Percentiles rank a stretch among this genome's conserved stretches.
phyloP scores from a whole-genome alignment of 2,113 vertebrate genomes.

The Prietella phreatophila region DNA sequence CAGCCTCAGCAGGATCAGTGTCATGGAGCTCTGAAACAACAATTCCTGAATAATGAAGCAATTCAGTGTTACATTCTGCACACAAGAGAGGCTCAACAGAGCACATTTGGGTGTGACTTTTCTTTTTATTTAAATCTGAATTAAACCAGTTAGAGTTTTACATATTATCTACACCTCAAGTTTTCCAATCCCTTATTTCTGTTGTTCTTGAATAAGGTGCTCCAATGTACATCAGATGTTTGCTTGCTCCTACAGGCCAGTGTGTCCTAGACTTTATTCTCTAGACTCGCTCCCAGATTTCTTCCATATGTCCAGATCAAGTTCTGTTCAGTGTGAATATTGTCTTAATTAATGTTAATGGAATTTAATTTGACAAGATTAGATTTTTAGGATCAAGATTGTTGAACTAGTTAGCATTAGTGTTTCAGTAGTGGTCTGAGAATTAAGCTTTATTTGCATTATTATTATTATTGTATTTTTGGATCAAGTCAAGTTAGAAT shows the following conservation, averaged over 20 bases:
- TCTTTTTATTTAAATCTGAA: background rate
- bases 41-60: background rate
- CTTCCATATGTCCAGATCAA: background rate
- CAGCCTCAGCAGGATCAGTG: slow-evolving; percentile 6
- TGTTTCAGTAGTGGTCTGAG: background rate
- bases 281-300: background rate
- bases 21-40: slow-evolving; percentile 6
- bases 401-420: background rate
- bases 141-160: background rate
- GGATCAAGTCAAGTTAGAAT: too few relatives aligned
- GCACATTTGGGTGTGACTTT: background rate
- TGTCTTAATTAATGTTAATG: background rate
- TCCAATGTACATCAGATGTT: background rate
- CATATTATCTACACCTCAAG: too few relatives aligned
- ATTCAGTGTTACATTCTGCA: background rate
- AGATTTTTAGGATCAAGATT: background rate
- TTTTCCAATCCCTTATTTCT: background rate
- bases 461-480: background rate
- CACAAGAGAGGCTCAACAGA: background rate
- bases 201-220: background rate
- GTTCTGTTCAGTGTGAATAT: background rate
- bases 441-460: background rate
- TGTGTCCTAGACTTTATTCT: background rate
- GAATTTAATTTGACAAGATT: background rate
- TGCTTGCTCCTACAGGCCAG: background rate